Percentiles rank a stretch among this genome's conserved stretches.
Evolutionary conservation across 2,113 vertebrate genomes (phyloP).

Genomic region (Amazona vittata): DNA sequence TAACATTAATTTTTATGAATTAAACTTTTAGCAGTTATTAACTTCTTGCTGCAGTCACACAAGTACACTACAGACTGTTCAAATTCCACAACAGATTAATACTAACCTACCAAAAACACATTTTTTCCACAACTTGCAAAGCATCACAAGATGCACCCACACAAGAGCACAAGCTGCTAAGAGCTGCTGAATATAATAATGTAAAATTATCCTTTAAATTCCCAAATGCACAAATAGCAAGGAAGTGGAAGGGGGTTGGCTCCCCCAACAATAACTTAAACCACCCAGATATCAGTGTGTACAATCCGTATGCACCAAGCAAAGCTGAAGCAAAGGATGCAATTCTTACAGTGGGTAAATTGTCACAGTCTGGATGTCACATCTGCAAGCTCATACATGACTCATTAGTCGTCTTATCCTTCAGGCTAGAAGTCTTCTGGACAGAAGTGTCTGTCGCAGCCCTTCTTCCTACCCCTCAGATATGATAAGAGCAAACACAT

Average conservation of each 20-base stretch:
- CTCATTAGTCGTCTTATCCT: not conserved
- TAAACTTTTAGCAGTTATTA: conserved; percentile 29
- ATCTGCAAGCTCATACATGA: not conserved
- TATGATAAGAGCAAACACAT: not conserved
- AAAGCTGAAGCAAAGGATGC: not conserved
- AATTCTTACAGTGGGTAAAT: not conserved
- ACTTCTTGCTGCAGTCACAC: conserved; percentile 11
- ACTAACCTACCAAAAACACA: not conserved
- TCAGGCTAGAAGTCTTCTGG: not conserved
- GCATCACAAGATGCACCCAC: conserved; percentile 42
- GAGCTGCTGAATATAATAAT: conserved; percentile 13
- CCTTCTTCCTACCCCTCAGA: not conserved
- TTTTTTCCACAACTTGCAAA: conserved; percentile 33
- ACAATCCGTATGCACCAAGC: not conserved
- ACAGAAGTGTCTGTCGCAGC: not conserved
- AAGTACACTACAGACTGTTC: not conserved
- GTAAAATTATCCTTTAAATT: conserved; percentile 23
- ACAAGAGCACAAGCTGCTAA: conserved; percentile 15
- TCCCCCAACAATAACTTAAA: not conserved
- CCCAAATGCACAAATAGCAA: not conserved
- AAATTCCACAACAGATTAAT: conserved; percentile 40
- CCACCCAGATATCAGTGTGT: not conserved
- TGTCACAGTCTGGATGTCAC: not conserved
- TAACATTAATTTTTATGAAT: conserved; percentile 18
- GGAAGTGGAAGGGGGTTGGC: not conserved